Percentiles rank a stretch among this genome's conserved stretches.
phyloP scores from a whole-genome alignment of 2,113 vertebrate species.

The western clawed frog (Xenopus tropicalis) region UCB_Xtro_10.0 CM004450.2:108578501-108579000 shows the following conservation, averaged over 20 bases:
- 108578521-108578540: neutral
- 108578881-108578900: no score
- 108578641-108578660: slow-evolving; percentile 10
- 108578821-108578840: no score
- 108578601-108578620: slow-evolving; percentile 24
- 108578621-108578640: no score
- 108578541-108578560: slow-evolving; percentile 19
- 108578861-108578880: slow-evolving; percentile 1
- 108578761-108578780: slow-evolving; percentile 32
- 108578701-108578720: slow-evolving; percentile 17
- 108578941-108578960: no score
- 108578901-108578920: no score
- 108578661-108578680: slow-evolving; percentile 24
- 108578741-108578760: slow-evolving; percentile 41
- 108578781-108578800: slow-evolving; percentile 1
- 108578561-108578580: slow-evolving; percentile 20
- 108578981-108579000: no score
- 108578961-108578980: no score
- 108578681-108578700: slow-evolving; percentile 34
- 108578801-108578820: no score
- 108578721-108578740: slow-evolving; percentile 3
- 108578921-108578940: no score
- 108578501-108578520: no score
- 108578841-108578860: neutral
- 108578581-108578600: neutral